Base-by-base conservation (phyloP, 2,113 vertebrate species). In the Scolopax mira region DNA sequence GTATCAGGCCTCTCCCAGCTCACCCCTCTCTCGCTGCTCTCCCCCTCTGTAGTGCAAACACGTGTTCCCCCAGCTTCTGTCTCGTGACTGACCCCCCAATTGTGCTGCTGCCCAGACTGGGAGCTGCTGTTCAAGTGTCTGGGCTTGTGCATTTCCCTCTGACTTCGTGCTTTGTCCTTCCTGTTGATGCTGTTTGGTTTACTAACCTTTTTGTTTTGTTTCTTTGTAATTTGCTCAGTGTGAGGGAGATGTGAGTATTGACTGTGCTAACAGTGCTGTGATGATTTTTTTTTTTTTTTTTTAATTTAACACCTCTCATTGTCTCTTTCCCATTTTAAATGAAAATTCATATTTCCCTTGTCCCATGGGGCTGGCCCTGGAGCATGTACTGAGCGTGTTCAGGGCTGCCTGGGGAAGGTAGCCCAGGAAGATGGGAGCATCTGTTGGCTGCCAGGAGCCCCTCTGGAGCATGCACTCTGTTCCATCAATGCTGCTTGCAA, bases 171-270 rank as follows among this genome's bases (percentile, higher is more conserved):
- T 93, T 80, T 90, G 48, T 88, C 70, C 67, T 85, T 84, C 84
- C 46, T 64, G 70, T 93, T 83, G 87, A 95, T 97, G 94, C 91
- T 66, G 67, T 87, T 96, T 96, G 95, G 91, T 93, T 97, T 90
- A 97, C 97, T 98, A 97, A 96, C 93, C 97, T 97, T 94, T 97
- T 93, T 94, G 96, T 97, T 97, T 96, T 96, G 96, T 97, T 71
- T 94, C 98, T 98, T 98, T 98, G 97, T 98, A 85, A 98, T 97
- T 98, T 98, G 98, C 98, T 98, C 99, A 99, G 99, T 99, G 98
- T 98, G 99, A 99, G 98, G 99, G 98, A 97, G 99, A 99, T 98
- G 99, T 99, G 98, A 99, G 99, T 99, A 99, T 99, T 89, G 96
- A 96, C 88, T 95, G 89, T 96, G 97, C 95, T 96, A 94, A 93